Percentiles rank a stretch among this genome's conserved stretches.
Evolutionary conservation across 2,797 vertebrate species (phyloP).

Genomic region (Nannoperca australis): DNA sequence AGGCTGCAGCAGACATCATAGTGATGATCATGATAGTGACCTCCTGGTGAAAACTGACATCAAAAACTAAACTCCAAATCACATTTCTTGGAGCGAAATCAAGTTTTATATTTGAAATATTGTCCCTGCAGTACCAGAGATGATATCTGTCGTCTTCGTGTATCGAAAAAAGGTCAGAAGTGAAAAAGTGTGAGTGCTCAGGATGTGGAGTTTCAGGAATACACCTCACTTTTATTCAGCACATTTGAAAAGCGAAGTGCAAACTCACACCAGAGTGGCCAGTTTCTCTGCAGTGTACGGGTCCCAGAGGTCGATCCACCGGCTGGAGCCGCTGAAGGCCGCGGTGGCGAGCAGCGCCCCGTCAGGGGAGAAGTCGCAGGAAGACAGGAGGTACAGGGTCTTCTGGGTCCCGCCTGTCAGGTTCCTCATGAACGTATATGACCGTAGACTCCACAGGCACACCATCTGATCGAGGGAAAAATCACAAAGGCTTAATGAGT

Average conservation of each 20-base stretch:
- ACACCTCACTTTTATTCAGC: neutral
- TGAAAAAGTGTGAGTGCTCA: neutral
- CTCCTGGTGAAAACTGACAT: neutral
- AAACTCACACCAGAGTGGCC: conserved; percentile 89
- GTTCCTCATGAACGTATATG: conserved; percentile 92
- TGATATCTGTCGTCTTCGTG: neutral
- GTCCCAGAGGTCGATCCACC: conserved; percentile 96
- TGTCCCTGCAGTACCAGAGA: neutral
- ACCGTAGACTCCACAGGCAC: conserved; percentile 94
- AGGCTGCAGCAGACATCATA: conserved; percentile 9
- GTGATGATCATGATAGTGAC: neutral
- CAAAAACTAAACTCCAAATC: neutral
- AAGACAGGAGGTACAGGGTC: conserved; percentile 89
- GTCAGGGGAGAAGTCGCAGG: conserved; percentile 95
- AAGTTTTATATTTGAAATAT: neutral
- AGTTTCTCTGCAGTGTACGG: conserved; percentile 95
- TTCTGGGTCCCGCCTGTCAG: conserved; percentile 88
- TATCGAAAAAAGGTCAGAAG: neutral
- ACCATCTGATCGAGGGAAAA: conserved; percentile 83
- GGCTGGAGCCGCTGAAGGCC: conserved; percentile 88
- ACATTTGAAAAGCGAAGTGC: neutral
- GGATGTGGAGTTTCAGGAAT: neutral
- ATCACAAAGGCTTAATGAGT: conserved; percentile 1
- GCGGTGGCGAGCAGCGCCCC: conserved; percentile 93
- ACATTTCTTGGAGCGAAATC: neutral